A percentile compares a stretch with the other conserved stretches of the same genome.
Evolutionary conservation across 2,888 invertebrate genomes (phyloP).

Genomic region (Aporophyla lueneburgensis): DNA sequence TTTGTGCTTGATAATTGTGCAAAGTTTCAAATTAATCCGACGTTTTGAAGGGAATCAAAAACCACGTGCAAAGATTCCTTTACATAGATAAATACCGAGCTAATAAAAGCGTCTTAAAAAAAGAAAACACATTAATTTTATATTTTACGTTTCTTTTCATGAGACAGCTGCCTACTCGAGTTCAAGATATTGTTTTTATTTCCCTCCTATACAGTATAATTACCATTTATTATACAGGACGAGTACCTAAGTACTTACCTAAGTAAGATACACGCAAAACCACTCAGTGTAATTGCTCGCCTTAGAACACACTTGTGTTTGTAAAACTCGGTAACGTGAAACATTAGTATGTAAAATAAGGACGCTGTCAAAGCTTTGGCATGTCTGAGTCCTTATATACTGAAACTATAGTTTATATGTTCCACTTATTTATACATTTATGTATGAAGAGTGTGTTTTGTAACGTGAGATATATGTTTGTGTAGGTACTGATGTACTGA

Average conservation of each 20-base stretch:
- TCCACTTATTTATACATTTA: slow-evolving; percentile 6
- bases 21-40: too few species aligned
- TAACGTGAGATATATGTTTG: slow-evolving; percentile 11
- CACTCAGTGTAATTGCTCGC: slow-evolving; percentile 66
- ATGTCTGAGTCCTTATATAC: slow-evolving; percentile 16
- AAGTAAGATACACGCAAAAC: slow-evolving; percentile 65
- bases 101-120: slow-evolving; percentile 62
- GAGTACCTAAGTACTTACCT: slow-evolving; percentile 35
- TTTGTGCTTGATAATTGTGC: too few species aligned
- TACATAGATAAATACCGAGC: too few species aligned
- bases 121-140: slow-evolving; percentile 73
- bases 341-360: slow-evolving; percentile 59
- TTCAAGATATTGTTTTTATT: slow-evolving; percentile 72
- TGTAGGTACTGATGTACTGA: too few species aligned
- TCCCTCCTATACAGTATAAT: slow-evolving; percentile 63
- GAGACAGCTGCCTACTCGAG: slow-evolving; percentile 69
- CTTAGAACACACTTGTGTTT: slow-evolving; percentile 55
- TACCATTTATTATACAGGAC: slow-evolving; percentile 64
- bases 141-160: slow-evolving; percentile 77
- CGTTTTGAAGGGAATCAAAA: too few species aligned
- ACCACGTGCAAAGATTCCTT: too few species aligned
- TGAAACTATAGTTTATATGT: slow-evolving; percentile 23
- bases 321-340: slow-evolving; percentile 47
- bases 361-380: slow-evolving; percentile 42
- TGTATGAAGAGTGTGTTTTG: slow-evolving; percentile 14